Conservation (phyloP, 2,888 invertebrate genomes). For the Mamestra brassicae region DNA sequence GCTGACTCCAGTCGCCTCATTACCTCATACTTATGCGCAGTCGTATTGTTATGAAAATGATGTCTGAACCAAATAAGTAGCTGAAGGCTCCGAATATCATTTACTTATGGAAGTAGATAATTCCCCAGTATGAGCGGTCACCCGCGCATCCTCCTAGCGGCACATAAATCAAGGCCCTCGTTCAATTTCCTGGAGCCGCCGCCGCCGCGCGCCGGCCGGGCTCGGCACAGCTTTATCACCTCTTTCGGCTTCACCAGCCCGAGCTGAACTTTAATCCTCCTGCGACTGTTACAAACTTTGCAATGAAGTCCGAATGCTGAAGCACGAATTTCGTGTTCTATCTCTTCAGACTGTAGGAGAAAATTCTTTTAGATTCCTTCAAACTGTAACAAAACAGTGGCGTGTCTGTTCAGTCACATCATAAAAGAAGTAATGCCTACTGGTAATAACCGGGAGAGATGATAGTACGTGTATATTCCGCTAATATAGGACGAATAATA, state of each 20-base stretch:
- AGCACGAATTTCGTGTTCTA: background rate
- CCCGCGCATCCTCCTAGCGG: background rate
- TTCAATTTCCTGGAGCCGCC: constrained; percentile 16
- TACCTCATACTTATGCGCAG: too few species aligned
- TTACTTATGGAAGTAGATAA: background rate
- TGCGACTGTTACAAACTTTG: constrained; percentile 9
- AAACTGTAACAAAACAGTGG: background rate
- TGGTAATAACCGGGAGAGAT: background rate
- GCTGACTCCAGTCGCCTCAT: too few species aligned
- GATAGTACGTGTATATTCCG: background rate
- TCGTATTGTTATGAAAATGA: too few species aligned
- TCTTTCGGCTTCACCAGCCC: constrained; percentile 19
- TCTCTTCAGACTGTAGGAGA: background rate
- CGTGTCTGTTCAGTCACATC: background rate
- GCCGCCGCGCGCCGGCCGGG: background rate
- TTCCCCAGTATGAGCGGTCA: background rate
- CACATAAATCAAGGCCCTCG: constrained; percentile 24
- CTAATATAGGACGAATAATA: constrained; percentile 7
- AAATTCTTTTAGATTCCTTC: background rate
- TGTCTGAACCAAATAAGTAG: background rate
- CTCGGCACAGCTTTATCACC: constrained; percentile 29
- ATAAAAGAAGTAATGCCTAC: background rate
- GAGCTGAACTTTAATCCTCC: constrained; percentile 19
- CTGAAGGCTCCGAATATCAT: background rate
- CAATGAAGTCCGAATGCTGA: background rate